Evolutionary conservation across 1,140 invertebrate genomes (phyloP).

Genomic region (Mya arenaria): DNA sequence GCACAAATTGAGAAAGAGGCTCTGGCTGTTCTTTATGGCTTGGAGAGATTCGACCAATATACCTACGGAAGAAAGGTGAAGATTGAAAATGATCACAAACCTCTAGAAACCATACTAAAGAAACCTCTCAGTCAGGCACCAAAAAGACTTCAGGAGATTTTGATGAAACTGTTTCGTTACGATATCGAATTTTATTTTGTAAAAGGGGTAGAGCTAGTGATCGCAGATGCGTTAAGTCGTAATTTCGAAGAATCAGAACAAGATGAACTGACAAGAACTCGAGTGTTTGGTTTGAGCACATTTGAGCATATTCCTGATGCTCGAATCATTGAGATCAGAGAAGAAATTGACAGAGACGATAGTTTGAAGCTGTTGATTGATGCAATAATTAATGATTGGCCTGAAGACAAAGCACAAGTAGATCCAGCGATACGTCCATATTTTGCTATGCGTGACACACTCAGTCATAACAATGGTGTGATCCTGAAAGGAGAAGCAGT

Average conservation of each 20-base stretch:
- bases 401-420: neutral
- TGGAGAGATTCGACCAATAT: slow-evolving; percentile 65
- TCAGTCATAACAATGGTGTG: slow-evolving; percentile 31
- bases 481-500: slow-evolving; percentile 69
- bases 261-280: neutral
- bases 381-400: neutral
- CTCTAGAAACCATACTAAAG: slow-evolving; percentile 77
- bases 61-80: slow-evolving; percentile 67
- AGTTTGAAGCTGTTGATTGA: slow-evolving; percentile 8
- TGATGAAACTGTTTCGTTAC: slow-evolving; percentile 5
- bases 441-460: neutral
- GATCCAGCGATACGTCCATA: neutral
- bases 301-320: slow-evolving; percentile 23
- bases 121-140: slow-evolving; percentile 68
- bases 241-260: neutral
- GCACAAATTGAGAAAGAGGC: slow-evolving; percentile 82
- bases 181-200: slow-evolving; percentile 1
- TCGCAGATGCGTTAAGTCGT: slow-evolving; percentile 57
- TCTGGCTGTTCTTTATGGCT: slow-evolving; percentile 81
- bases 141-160: slow-evolving; percentile 36
- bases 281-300: neutral
- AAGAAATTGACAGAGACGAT: slow-evolving; percentile 4
- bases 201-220: neutral
- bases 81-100: slow-evolving; percentile 77
- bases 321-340: slow-evolving; percentile 41